A percentile compares a stretch with the other conserved stretches of the same genome.
phyloP scores from a whole-genome alignment of 2,113 vertebrate genomes.

The Chrysochloris asiatica region DNA sequence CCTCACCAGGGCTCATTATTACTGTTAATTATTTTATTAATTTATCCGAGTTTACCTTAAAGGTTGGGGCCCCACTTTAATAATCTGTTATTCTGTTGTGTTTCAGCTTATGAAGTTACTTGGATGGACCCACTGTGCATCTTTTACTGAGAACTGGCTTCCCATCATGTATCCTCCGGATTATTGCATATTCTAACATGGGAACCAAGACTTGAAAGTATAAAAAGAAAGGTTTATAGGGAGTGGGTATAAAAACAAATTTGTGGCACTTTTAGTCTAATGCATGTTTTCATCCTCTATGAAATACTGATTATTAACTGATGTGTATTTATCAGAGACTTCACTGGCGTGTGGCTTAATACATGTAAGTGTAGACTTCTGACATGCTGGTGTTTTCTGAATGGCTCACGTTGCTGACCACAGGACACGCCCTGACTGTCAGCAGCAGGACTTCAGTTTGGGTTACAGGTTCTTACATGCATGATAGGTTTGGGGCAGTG shows the following conservation, averaged over 20 bases:
- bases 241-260: constrained; percentile 78
- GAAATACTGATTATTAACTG: constrained; percentile 78
- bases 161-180: constrained; percentile 97
- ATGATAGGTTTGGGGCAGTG: constrained; percentile 79
- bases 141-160: constrained; percentile 96
- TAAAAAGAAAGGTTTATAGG: constrained; percentile 81
- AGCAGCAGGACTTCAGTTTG: constrained; percentile 72
- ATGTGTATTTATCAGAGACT: constrained; percentile 86
- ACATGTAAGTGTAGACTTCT: constrained; percentile 79
- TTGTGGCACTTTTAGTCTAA: constrained; percentile 83
- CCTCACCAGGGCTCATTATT: not conserved
- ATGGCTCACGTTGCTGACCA: constrained; percentile 82
- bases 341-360: constrained; percentile 82
- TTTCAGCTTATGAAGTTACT: constrained; percentile 95
- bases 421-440: constrained; percentile 77
- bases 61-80: not conserved
- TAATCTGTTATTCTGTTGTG: constrained; percentile 38
- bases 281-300: constrained; percentile 86
- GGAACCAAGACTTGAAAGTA: constrained; percentile 71
- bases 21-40: not conserved
- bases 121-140: constrained; percentile 94
- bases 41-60: not conserved
- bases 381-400: constrained; percentile 72
- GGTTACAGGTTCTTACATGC: constrained; percentile 82
- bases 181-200: constrained; percentile 92